phyloP scores from a whole-genome alignment of 1,140 invertebrate species.

The Platyscapa corneri region DNA sequence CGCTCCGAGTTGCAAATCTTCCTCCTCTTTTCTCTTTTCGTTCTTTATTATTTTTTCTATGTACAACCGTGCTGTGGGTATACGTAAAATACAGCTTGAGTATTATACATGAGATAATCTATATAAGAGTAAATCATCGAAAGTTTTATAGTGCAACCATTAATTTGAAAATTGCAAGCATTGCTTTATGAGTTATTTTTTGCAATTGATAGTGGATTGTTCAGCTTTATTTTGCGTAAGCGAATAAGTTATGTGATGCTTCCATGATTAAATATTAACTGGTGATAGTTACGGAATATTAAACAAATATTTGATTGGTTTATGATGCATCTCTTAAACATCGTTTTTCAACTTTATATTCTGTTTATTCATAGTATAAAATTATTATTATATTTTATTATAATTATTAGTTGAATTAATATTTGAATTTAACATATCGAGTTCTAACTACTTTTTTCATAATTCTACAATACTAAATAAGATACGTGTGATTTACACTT shows the following conservation, averaged over 20 bases:
- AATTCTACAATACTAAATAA: neutral
- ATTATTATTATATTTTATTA: neutral
- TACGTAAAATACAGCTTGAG: neutral
- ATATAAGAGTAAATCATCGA: conserved; percentile 3
- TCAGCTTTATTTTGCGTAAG: neutral
- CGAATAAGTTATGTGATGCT: neutral
- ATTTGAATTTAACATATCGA: neutral
- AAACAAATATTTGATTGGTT: neutral
- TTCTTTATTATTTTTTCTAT: too few relatives aligned
- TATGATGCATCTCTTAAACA: neutral
- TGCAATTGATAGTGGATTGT: conserved; percentile 14
- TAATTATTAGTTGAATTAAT: neutral
- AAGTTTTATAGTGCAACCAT: conserved; percentile 1
- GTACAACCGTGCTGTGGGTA: neutral
- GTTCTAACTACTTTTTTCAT: neutral
- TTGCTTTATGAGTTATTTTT: neutral
- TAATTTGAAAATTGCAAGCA: conserved; percentile 10
- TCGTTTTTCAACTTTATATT: neutral
- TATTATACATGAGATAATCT: conserved; percentile 4
- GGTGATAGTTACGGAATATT: neutral
- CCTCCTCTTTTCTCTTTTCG: neutral
- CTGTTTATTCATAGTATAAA: neutral
- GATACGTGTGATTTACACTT: neutral
- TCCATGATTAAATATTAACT: neutral
- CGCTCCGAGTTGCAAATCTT: neutral